These are phyloP conservation scores for Bryconaethiops microstoma DNA, from an alignment of 2,797 vertebrate species.

Conservation along the genomic window DNA sequence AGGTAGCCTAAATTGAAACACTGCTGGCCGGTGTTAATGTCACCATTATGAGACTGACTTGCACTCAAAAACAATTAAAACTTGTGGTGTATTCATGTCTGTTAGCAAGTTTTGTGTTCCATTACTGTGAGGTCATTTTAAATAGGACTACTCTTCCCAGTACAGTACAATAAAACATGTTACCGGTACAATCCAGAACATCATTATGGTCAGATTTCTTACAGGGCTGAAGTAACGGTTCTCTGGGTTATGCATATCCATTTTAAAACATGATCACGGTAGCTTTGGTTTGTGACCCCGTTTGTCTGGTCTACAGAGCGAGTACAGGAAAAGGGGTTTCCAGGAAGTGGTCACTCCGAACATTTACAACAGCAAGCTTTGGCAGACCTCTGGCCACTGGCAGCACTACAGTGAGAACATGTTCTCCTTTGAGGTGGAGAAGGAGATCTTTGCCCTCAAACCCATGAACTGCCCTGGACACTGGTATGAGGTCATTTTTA, in stretches of 20 bases:
- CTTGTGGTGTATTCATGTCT: not conserved
- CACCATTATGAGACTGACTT: too few species aligned
- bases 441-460: constrained; percentile 95
- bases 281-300: not conserved
- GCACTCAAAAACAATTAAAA: too few species aligned
- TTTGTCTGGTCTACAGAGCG: constrained; percentile 75
- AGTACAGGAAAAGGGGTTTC: constrained; percentile 93
- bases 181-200: too few species aligned
- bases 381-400: constrained; percentile 98
- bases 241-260: not conserved
- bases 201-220: too few species aligned
- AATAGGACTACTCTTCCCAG: not conserved
- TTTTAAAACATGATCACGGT: not conserved
- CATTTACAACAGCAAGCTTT: constrained; percentile 95
- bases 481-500: constrained; percentile 78
- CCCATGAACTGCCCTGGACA: constrained; percentile 99
- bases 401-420: constrained; percentile 98
- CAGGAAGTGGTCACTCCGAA: constrained; percentile 97
- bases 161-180: too few species aligned
- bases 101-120: not conserved
- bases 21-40: too few species aligned
- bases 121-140: not conserved
- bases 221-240: too few species aligned
- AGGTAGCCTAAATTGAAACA: too few species aligned
- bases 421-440: constrained; percentile 97